These are phyloP conservation scores for Lasius platythorax DNA, from an alignment of 2,888 invertebrate species.

Conservation along the genomic window DNA sequence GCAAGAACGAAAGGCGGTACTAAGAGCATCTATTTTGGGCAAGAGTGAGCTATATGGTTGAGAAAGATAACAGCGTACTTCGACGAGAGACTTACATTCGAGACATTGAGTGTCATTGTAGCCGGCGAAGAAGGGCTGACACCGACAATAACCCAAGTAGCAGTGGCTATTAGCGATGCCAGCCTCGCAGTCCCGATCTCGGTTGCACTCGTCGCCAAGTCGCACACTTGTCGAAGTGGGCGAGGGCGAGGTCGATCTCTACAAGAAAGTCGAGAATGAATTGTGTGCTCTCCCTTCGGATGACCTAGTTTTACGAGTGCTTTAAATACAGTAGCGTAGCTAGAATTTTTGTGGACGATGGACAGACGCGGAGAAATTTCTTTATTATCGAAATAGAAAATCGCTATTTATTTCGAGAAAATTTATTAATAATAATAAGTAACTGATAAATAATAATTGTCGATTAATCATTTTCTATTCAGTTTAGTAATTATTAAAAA, in stretches of 20 bases:
- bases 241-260: slow-evolving; percentile 70
- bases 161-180: slow-evolving; percentile 89
- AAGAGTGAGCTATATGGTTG: neutral
- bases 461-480: neutral
- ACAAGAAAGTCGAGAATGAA: slow-evolving; percentile 51
- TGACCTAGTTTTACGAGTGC: slow-evolving; percentile 16
- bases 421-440: neutral
- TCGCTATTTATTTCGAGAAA: neutral
- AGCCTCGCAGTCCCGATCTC: slow-evolving; percentile 89
- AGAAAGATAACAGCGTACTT: slow-evolving; percentile 45
- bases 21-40: slow-evolving; percentile 4
- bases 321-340: neutral
- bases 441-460: neutral
- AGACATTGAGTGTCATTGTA: slow-evolving; percentile 93
- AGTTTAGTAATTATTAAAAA: neutral
- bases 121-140: slow-evolving; percentile 93
- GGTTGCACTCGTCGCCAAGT: slow-evolving; percentile 89
- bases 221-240: slow-evolving; percentile 78
- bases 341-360: neutral
- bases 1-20: neutral
- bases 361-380: neutral
- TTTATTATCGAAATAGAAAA: neutral
- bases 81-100: slow-evolving; percentile 90
- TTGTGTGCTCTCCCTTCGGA: neutral
- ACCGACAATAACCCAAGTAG: slow-evolving; percentile 91